Base-by-base conservation (phyloP, 1,140 invertebrate genomes). In the Parasteatoda tepidariorum region DNA sequence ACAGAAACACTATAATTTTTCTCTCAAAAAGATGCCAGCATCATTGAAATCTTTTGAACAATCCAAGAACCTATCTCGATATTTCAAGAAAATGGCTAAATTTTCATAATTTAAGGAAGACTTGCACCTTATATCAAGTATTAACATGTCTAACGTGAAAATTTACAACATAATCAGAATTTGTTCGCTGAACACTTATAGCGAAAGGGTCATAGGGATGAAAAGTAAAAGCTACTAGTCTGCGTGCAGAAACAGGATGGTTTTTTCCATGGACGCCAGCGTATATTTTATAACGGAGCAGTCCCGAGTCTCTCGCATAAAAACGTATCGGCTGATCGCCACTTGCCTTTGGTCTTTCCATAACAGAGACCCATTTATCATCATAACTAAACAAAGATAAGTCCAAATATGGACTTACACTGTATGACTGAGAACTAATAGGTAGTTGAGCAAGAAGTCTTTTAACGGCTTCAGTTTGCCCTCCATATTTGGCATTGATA, bases 171-270 rank as follows among this genome's bases (percentile, higher is more conserved):
- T 98, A 98, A 88, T 98, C 96, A n/a, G 95, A 92, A 90, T 97
- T 96, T 15, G 95, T 96, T 86, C 97, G 90, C 89, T 98, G 97
- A 24, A 98, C 96, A 87, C 96, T 98, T 74, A 99, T 96, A 9
- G 96, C 95, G 89, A 99, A 97, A 9, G 97, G 97, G 90, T 98
- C 96, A 41, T 93, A 95, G 0, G 97, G 97, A 90, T 99, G 97
- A 89, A 98, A 98, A n/a, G 95, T 98, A 88, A 98, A 98, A 9
- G 97, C 96, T n/a, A 98, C 97, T 1, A 98, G 91, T 85, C 96
- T 89, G 86, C 95, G 91, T 11, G 93, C 92, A 74, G 90, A 90
- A 75, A 91, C 90, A 38, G 88, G 88, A 11, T 91, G 91, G 88
- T 85, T 91, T 89, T 89, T 91, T 91, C 91, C 91, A 83, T 92